Evolutionary conservation across 1,140 invertebrate genomes (phyloP), one percentile per base, ranked within the genome.

Genomic region (Phthorimaea operculella): DNA sequence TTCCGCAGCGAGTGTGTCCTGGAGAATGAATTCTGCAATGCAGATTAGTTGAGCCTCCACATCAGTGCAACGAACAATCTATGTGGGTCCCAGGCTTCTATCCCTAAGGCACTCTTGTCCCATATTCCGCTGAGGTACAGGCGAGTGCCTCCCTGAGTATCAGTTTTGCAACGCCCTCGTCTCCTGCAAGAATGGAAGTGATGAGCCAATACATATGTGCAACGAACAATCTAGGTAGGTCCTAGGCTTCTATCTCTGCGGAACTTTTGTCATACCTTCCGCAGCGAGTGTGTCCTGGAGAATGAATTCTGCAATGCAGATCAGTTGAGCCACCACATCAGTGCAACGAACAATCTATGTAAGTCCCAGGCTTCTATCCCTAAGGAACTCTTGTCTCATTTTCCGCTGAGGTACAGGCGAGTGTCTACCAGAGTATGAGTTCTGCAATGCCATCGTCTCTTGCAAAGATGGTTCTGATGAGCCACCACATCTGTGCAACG

Each of bases 251-350:
- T n/a, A n/a, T n/a, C n/a, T n/a, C n/a, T n/a, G 72, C 86, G 87
- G 33, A 95, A 93, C 74, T 93, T 93, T n/a, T 86, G 89, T 42
- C 89, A 93, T 59, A 92, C 93, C 1, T 95, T 94, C 81, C 89
- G 91, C 57, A 96, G 94, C 72, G 92, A 93, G 66, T 96, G 94
- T 70, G 76, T 96, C 44, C 94, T 94, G 0, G 93, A 93, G 66
- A 95, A 94, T 72, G 93, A 94, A 72, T 96, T 96, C 83, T 97
- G 94, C 80, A 97, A 97, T 78, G 93, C 94, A 93, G 90, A 8
- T 94, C 92, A 62, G 95, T 96, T 72, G 94, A 96, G 81, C 91
- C 92, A 1, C 88, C 90, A 2, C 89, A 90, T 66, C 87, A 93
- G 0, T 96, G 94, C 71, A 83, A 83, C 28, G 78, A 82, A 58